Evolutionary conservation across 2,113 vertebrate species (phyloP).

Genomic region (Brevimyrus niger): DNA sequence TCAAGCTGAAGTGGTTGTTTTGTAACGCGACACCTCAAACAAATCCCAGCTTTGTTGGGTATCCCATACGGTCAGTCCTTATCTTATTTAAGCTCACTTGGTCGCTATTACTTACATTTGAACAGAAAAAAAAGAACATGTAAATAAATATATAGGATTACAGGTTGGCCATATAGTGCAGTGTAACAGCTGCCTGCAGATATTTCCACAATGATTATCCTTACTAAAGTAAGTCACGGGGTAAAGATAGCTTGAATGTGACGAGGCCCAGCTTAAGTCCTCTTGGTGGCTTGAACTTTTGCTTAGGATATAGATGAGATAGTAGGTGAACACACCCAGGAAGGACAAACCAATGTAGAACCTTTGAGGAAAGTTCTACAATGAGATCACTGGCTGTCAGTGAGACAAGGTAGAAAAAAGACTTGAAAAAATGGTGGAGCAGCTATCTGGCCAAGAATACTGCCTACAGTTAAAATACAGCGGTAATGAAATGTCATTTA

Average conservation of each 20-base stretch:
- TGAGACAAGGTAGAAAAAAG: slow-evolving; percentile 26
- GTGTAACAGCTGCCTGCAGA: slow-evolving; percentile 91
- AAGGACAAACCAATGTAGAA: slow-evolving; percentile 24
- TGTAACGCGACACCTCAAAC: neutral
- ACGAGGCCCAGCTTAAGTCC: slow-evolving; percentile 76
- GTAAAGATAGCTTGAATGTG: slow-evolving; percentile 97
- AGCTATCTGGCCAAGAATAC: slow-evolving; percentile 45
- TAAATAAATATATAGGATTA: slow-evolving; percentile 95
- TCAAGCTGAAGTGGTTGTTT: neutral
- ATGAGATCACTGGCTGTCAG: slow-evolving; percentile 38
- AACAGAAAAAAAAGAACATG: slow-evolving; percentile 56
- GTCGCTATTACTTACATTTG: slow-evolving; percentile 72
- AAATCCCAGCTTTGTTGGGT: neutral
- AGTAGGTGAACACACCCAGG: slow-evolving; percentile 10
- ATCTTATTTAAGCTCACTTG: slow-evolving; percentile 42
- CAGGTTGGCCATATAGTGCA: slow-evolving; percentile 76
- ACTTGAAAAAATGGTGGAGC: slow-evolving; percentile 45
- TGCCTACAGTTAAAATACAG: slow-evolving; percentile 16
- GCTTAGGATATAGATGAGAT: slow-evolving; percentile 48
- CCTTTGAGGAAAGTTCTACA: slow-evolving; percentile 35
- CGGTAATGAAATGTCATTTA: slow-evolving; percentile 8
- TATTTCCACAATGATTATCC: slow-evolving; percentile 94
- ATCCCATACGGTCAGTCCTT: slow-evolving; percentile 33
- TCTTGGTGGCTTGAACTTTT: slow-evolving; percentile 61
- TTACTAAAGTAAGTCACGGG: slow-evolving; percentile 93